Conservation (phyloP, 1,140 invertebrate species). For the Zaprionus lachaisei region DNA sequence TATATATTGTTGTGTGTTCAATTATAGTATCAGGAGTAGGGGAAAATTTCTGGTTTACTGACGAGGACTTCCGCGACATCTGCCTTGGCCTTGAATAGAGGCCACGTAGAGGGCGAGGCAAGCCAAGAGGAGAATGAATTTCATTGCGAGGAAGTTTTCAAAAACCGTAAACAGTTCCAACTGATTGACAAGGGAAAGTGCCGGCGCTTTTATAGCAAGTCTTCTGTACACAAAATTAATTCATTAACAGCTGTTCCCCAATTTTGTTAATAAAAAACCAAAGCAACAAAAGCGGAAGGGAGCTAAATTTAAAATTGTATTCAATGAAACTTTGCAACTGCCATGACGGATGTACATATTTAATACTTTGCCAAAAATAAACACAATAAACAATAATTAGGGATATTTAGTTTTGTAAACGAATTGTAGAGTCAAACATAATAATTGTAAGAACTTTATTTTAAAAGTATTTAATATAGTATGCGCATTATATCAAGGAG, state of each 20-base stretch:
- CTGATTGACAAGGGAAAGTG: neutral
- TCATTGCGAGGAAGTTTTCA: constrained; percentile 10
- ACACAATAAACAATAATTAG: too few species aligned
- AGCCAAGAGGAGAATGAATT: neutral
- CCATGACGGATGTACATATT: too few species aligned
- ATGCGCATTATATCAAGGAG: neutral
- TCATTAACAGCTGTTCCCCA: neutral
- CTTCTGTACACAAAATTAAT: neutral
- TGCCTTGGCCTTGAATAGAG: neutral
- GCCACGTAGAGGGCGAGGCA: constrained; percentile 2
- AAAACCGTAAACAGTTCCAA: neutral
- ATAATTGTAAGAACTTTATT: too few species aligned
- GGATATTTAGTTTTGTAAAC: too few species aligned
- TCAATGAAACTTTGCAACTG: neutral
- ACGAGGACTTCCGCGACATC: constrained; percentile 7
- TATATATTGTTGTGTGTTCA: neutral
- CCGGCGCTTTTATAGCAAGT: neutral
- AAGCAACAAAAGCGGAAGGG: neutral
- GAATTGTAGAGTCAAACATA: too few species aligned
- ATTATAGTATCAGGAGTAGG: neutral
- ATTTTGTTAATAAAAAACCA: neutral
- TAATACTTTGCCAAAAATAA: too few species aligned
- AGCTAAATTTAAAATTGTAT: neutral
- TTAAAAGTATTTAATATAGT: too few species aligned
- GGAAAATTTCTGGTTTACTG: neutral